Base-by-base conservation (phyloP, 2,797 vertebrate genomes). In the Cirrhinus molitorella region DNA sequence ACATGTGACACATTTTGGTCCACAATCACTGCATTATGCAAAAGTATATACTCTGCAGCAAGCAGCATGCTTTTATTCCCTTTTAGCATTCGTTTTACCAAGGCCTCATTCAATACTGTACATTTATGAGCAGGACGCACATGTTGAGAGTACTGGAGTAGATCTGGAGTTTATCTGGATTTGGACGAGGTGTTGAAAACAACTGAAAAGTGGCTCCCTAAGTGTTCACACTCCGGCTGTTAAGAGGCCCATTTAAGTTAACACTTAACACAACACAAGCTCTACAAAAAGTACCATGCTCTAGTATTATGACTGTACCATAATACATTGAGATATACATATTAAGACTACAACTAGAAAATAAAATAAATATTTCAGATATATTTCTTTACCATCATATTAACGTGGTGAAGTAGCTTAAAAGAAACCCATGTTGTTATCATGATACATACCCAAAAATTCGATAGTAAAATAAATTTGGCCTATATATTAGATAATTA, bases 101-200 rank as follows among this genome's bases (percentile, higher is more conserved):
- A 31, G 45, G 28, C 57, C 45, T 49, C 55, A 43, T 12, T 65
- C 13, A 34, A 1, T 47, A 53, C 55, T 43, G 40, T 23, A 75
- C 13, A 21, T 71, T 61, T 4, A 31, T 10, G 16, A 70, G 66
- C 34, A n/a, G 34, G 21, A 59, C 1, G 12, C 55, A 43, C 8
- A 3, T 43, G 14, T 31, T n/a, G 1, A 34, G 40, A 47, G 67
- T 49, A 72, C 8, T 73, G 74, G 37, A 85, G 21, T 1, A 21
- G 55, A 63, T 57, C n/a, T 19, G 51, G 21, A 71, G 59, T 65
- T 83, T 88, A 88, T 86, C 87, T 65, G 73, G 19, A 71, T 49
- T 73, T 85, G n/a, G 86, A 79, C 23, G 51, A 85, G 72, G 66
- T 80, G 85, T 77, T 88, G 85, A 85, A 83, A 65, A 80, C 49